Evolutionary conservation across 2,113 vertebrate species (phyloP).

Genomic region (Chinchilla lanigera): DNA sequence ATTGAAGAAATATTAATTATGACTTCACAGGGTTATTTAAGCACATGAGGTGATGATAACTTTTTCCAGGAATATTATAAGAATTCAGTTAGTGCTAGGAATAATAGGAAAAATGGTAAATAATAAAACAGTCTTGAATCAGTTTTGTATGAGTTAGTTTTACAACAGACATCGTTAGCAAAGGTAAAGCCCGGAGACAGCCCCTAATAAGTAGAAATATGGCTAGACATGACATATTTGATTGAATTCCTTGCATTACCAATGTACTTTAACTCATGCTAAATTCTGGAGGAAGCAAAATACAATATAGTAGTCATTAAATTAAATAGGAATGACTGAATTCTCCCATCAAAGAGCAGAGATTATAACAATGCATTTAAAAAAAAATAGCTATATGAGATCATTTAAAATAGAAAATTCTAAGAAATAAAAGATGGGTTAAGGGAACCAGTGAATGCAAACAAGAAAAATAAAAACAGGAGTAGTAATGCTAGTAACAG

Average conservation of each 20-base stretch:
- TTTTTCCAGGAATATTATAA: background rate
- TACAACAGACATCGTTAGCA: background rate
- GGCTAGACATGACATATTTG: background rate
- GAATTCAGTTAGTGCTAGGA: background rate
- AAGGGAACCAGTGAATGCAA: background rate
- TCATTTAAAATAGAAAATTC: background rate
- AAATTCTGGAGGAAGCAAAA: background rate
- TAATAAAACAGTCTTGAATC: background rate
- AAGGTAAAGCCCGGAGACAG: background rate
- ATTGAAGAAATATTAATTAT: background rate
- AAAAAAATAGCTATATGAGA: background rate
- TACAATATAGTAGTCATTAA: background rate
- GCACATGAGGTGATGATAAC: background rate
- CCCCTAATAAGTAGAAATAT: background rate
- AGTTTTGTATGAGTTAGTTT: background rate
- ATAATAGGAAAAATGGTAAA: background rate
- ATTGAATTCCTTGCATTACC: background rate
- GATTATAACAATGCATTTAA: background rate
- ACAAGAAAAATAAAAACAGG: background rate
- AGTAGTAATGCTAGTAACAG: background rate
- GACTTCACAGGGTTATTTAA: background rate
- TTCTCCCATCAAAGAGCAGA: background rate
- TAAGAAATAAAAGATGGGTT: background rate
- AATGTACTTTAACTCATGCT: background rate
- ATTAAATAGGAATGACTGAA: background rate